A percentile compares a stretch with the other conserved stretches of the same genome.
Conservation (phyloP, 2,113 vertebrate genomes). For the human region GRCh38 chr2:173833501-173834000, state of each 20-base stretch:
- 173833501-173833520: constrained; percentile 81
- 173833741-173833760: not conserved
- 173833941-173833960: not conserved
- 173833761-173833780: constrained; percentile 1
- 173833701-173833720: not conserved
- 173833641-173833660: not conserved
- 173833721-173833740: not conserved
- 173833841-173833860: too few species aligned
- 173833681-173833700: not conserved
- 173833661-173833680: not conserved
- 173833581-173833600: not conserved
- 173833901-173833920: too few species aligned
- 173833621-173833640: not conserved
- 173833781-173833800: not conserved
- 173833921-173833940: not conserved
- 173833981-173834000: not conserved
- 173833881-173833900: too few species aligned
- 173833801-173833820: not conserved
- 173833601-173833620: not conserved
- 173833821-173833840: too few species aligned
- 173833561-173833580: constrained; percentile 52
- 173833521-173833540: constrained; percentile 83
- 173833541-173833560: constrained; percentile 83
- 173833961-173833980: not conserved
- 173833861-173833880: too few species aligned